Percentiles rank a stretch among this genome's conserved stretches.
phyloP scores from a whole-genome alignment of 2,113 vertebrate genomes.

The Agapornis roseicollis region DNA sequence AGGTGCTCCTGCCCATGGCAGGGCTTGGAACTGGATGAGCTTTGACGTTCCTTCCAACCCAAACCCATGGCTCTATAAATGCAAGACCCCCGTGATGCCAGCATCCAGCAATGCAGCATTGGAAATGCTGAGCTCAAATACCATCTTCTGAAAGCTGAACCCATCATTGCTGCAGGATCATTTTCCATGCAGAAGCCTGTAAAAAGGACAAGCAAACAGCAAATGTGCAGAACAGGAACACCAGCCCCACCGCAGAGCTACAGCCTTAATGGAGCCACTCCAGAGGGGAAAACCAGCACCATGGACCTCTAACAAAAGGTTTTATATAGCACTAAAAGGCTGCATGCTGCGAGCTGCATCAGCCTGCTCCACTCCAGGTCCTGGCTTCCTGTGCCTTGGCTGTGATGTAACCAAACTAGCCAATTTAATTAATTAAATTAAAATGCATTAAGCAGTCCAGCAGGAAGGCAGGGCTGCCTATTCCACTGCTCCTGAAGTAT shows the following conservation, averaged over 20 bases:
- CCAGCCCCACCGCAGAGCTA: not conserved
- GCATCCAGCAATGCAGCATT: not conserved
- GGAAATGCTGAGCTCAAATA: not conserved
- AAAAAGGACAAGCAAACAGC: not conserved
- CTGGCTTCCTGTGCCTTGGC: not conserved
- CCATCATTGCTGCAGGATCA: fast-evolving
- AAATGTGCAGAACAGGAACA: fast-evolving
- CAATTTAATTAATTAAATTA: constrained; percentile 50
- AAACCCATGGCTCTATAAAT: not conserved
- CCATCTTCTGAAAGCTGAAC: not conserved
- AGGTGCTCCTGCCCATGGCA: not conserved
- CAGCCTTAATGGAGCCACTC: constrained; percentile 21
- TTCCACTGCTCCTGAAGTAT: constrained; percentile 24
- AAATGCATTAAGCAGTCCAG: constrained; percentile 39
- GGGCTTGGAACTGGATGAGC: not conserved
- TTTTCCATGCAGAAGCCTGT: not conserved
- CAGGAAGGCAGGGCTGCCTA: constrained; percentile 17
- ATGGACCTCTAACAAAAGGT: not conserved
- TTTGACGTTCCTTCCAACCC: not conserved
- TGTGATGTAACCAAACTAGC: constrained; percentile 15
- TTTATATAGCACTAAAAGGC: constrained; percentile 43
- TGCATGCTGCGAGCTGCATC: not conserved
- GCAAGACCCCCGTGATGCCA: not conserved
- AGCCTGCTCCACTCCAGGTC: not conserved
- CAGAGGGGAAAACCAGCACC: not conserved